Evolutionary conservation across 2,113 vertebrate species (phyloP), one percentile per base, ranked within the genome.

Genomic region (Myiopsitta monachus): DNA sequence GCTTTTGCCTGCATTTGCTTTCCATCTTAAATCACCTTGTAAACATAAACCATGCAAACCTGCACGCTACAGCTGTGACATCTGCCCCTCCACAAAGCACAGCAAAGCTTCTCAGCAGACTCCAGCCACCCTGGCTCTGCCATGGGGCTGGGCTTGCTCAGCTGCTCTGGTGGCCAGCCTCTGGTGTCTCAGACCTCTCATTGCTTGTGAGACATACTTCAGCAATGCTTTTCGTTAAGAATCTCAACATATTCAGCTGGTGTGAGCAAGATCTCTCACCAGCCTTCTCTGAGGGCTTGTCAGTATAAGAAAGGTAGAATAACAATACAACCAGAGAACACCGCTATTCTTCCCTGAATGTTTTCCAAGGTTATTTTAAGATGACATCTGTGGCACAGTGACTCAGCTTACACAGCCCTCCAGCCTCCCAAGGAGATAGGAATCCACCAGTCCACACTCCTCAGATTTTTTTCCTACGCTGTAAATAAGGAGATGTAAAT

Each of bases 161-260:
- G 39, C 49, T 69, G 18, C 36, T 39, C 46, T 67, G 27, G 33
- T 52, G 38, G n/a, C 18, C 57, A 62, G 5, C 4, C 16, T 44
- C 55, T 3, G 1, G 8, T 4, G 9, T 21, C 28, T 64, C 70
- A 52, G 33, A 59, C 12, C 21, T 57, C 73, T 49, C 0, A 0
- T 28, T 39, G 39, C 21, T 59, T 38, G 23, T 12, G 28, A n/a
- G 46, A 19, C 10, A 24, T 3, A 3, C 22, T 38, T 54, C 23
- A 76, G 55, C 15, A 16, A 18, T 1, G 7, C 9, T 39, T 63
- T 47, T 22, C 41, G 11, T 59, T 1, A 2, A 41, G 51, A 23
- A 28, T 22, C 39, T 43, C 43, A 33, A 49, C 76, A 38, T 11
- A 4, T 5, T 54, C 2, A 3, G 2, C 11, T 15, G 5, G 3